Evolutionary conservation across 2,797 vertebrate genomes (phyloP).

Genomic region (Muraenolepis orangiensis): DNA sequence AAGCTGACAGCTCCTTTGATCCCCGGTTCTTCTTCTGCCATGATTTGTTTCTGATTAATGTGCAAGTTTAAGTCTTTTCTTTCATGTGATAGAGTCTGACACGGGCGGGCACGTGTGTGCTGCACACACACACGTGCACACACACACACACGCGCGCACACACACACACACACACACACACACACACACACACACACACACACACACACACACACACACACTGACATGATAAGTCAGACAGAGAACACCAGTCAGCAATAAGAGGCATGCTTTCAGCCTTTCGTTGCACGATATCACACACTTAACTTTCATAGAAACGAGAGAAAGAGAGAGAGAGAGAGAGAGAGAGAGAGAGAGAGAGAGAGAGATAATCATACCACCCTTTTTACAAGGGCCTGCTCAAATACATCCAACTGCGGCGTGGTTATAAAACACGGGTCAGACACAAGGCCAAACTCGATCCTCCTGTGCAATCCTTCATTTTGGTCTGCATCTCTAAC

Average conservation of each 20-base stretch:
- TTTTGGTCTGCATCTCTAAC: too few relatives aligned
- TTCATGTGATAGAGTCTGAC: slow-evolving; percentile 35
- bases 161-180: neutral
- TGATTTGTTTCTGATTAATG: slow-evolving; percentile 65
- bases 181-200: slow-evolving; percentile 7
- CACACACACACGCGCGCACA: slow-evolving; percentile 6
- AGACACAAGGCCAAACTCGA: too few relatives aligned
- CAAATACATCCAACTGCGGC: neutral
- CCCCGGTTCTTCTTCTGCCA: slow-evolving; percentile 24
- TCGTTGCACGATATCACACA: neutral
- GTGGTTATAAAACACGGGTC: neutral
- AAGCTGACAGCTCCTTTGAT: slow-evolving; percentile 61
- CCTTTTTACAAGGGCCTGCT: too few relatives aligned
- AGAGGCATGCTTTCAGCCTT: neutral
- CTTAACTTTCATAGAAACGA: neutral
- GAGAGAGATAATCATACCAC: neutral
- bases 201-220: slow-evolving; percentile 24
- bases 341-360: too few relatives aligned
- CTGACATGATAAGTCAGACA: slow-evolving; percentile 30
- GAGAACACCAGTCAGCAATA: slow-evolving; percentile 1
- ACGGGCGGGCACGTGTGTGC: neutral
- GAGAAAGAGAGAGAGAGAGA: too few relatives aligned
- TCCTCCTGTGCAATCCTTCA: too few relatives aligned
- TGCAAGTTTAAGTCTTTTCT: slow-evolving; percentile 49
- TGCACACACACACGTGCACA: neutral